These are phyloP conservation scores for Aurelia sp. DNA, from an alignment of 30 jellyfish, hydroid and myxozoan species.

Conservation along the genomic window DNA sequence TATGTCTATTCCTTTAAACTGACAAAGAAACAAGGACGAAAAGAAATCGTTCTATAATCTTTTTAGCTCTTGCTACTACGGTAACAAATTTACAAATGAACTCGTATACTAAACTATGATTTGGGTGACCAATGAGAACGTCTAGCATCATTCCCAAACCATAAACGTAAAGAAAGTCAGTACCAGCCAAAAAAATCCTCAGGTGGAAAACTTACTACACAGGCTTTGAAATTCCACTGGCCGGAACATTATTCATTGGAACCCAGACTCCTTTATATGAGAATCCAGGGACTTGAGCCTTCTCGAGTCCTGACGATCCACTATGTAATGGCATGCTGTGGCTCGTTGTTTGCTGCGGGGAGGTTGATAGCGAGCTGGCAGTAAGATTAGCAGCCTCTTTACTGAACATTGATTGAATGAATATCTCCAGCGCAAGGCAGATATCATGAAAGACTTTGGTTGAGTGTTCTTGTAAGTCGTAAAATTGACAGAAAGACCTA, in stretches of 20 bases:
- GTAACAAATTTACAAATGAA: too few relatives aligned
- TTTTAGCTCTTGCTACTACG: too few relatives aligned
- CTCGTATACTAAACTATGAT: too few relatives aligned
- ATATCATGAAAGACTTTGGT: constrained; percentile 94
- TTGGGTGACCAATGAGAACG: too few relatives aligned
- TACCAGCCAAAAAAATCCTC: too few relatives aligned
- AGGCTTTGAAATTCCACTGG: constrained; percentile 76
- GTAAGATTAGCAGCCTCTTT: constrained; percentile 82
- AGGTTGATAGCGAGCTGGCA: constrained; percentile 54
- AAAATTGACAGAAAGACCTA: constrained; percentile 92
- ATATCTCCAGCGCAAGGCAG: constrained; percentile 83
- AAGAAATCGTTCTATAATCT: too few relatives aligned
- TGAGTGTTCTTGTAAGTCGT: constrained; percentile 98
- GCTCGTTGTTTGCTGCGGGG: constrained; percentile 50
- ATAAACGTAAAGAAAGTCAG: too few relatives aligned
- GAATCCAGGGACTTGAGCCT: constrained; percentile 81
- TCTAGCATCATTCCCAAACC: too few relatives aligned
- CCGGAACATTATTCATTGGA: constrained; percentile 75
- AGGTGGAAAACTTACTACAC: constrained; percentile 70
- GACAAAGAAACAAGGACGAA: too few relatives aligned
- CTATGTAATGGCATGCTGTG: constrained; percentile 38
- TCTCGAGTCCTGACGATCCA: constrained; percentile 56
- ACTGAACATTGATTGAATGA: constrained; percentile 90
- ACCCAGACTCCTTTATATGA: constrained; percentile 91
- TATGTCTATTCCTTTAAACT: too few relatives aligned